A percentile compares a stretch with the other conserved stretches of the same genome.
These are phyloP conservation scores for Synodontis membranacea DNA, from an alignment of 2,113 vertebrate species.

Conservation along the genomic window DNA sequence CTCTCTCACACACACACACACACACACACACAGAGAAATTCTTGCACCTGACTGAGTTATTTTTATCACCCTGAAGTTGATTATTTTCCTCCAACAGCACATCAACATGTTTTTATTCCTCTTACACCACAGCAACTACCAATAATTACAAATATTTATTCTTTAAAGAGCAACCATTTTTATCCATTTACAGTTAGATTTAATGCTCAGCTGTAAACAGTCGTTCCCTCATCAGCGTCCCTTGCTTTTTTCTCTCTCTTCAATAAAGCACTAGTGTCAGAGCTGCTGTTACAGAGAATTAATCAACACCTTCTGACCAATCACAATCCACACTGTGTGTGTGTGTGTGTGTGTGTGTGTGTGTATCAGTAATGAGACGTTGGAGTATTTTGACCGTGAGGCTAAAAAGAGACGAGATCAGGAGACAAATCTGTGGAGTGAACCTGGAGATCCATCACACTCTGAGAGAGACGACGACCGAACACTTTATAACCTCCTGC, in stretches of 20 bases:
- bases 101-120: background rate
- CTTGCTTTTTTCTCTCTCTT: no score
- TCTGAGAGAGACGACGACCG: slow-evolving; percentile 78
- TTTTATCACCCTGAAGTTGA: background rate
- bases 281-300: background rate
- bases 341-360: slow-evolving; percentile 36
- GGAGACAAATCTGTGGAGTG: slow-evolving; percentile 81
- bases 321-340: background rate
- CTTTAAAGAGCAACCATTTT: background rate
- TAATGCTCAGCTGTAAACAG: no score
- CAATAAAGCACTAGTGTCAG: background rate
- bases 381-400: slow-evolving; percentile 79
- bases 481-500: slow-evolving; percentile 72
- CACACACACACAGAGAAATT: background rate
- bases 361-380: slow-evolving; percentile 67
- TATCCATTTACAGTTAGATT: no score
- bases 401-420: slow-evolving; percentile 78
- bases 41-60: background rate
- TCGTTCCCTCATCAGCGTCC: no score
- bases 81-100: background rate
- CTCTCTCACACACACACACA: background rate
- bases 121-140: background rate
- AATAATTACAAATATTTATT: background rate
- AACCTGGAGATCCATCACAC: slow-evolving; percentile 77
- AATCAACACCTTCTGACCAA: background rate